Evolutionary conservation across 2,888 invertebrate genomes (phyloP), one percentile per base, ranked within the genome.

Genomic region (Pogonocherus hispidulus): DNA sequence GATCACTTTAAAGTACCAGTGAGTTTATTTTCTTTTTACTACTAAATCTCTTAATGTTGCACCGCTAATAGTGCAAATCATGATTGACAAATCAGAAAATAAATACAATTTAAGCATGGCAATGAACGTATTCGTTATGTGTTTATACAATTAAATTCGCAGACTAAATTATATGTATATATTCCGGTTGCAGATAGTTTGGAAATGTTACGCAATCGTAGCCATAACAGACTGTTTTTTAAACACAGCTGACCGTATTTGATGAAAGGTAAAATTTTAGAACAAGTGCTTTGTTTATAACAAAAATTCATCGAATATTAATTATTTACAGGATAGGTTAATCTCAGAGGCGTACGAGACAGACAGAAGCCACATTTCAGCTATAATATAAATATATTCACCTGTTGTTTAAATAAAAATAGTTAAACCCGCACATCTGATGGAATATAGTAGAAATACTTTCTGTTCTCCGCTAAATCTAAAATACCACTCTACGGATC

Each of bases 141-240:
- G 56, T 64, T 56, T 56, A 55, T 63, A 41, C 44, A 52, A 55
- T 19, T 63, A 46, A 47, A 23, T 64, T 54, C 35, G 32, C 56
- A 64, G 54, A 63, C 63, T 55, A 55, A 63, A 63, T 63, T 46
- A 46, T 55, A 54, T 56, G 37, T 51, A 51, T 52, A 63, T 52
- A 52, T 54, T 54, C 32, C 23, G n/a, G 63, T 63, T 62, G 37
- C 49, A 37, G 27, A 27, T 62, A 62, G 54, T 47, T 52, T 63
- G 55, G 35, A 68, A 64, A 54, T 32, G 54, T 68, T 59, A 64
- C 64, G 68, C 64, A 68, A 68, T 64, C 23, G 47, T 60, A 68
- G 68, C 46, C 68, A 68, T 68, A 68, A 68, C 68, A 68, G 46
- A 59, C 47, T 8, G 59, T 18, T 62, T 62, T 51, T 62, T 51